phyloP scores from a whole-genome alignment of 2,888 invertebrate species.

The Heliconius ismenius region DNA sequence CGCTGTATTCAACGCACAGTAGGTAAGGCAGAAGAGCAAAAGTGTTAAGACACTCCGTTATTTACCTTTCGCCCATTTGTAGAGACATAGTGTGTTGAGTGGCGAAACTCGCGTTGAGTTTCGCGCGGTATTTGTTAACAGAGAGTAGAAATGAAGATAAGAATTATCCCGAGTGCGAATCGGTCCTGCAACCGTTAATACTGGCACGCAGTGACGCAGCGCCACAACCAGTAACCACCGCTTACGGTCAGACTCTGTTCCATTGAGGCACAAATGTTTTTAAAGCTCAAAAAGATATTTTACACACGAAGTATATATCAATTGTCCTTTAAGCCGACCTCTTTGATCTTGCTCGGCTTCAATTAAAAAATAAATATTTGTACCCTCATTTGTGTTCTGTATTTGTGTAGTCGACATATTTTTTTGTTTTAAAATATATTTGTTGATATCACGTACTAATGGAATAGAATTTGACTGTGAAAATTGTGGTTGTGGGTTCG shows the following conservation, averaged over 20 bases:
- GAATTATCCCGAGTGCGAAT: background rate
- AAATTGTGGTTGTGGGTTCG: too few species aligned
- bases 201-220: too few species aligned
- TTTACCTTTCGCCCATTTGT: background rate
- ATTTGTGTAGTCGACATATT: background rate
- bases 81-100: background rate
- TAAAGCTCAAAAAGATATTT: background rate
- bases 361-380: slow-evolving; percentile 10
- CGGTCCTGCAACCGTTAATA: background rate
- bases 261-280: too few species aligned
- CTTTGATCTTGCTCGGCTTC: slow-evolving; percentile 2
- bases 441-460: too few species aligned
- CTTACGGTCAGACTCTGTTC: background rate
- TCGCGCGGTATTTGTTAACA: background rate
- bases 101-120: too few species aligned
- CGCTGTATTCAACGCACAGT: background rate
- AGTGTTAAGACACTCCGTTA: background rate
- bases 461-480: too few species aligned
- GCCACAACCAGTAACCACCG: background rate
- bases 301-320: background rate
- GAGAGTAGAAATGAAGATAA: background rate
- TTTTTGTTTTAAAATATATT: background rate
- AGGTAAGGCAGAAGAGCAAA: background rate
- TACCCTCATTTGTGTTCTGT: slow-evolving; percentile 9
- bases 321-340: slow-evolving; percentile 10